phyloP scores from a whole-genome alignment of 1,140 invertebrate species.

The Zaprionus kolodkinae region DNA sequence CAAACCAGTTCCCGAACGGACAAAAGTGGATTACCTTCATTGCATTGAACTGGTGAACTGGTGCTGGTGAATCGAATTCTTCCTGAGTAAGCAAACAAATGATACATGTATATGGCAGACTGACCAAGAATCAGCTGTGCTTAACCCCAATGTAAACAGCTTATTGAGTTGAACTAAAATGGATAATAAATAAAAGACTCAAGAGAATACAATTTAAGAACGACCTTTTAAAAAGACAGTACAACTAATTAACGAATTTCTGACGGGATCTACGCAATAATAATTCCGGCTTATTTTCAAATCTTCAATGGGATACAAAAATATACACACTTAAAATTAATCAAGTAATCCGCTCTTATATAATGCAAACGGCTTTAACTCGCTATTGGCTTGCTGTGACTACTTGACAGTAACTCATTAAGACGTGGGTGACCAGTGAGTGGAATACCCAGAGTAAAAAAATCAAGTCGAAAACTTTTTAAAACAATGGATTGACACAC shows the following conservation, averaged over 20 bases:
- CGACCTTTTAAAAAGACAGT: background rate
- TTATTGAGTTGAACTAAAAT: conserved; percentile 7
- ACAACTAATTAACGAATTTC: background rate
- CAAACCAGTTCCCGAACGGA: conserved; percentile 62
- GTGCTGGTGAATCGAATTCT: conserved; percentile 46
- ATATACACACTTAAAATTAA: background rate
- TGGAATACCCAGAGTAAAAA: conserved; percentile 13
- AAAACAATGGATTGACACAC: conserved; percentile 3
- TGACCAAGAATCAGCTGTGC: conserved; percentile 20
- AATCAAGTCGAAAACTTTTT: conserved; percentile 1
- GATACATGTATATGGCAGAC: conserved; percentile 64
- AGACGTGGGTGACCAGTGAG: conserved; percentile 65
- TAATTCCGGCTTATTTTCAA: background rate
- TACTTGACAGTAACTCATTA: conserved; percentile 57
- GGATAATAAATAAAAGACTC: conserved; percentile 11
- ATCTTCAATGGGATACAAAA: background rate
- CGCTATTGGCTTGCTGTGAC: conserved; percentile 12
- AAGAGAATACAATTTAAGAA: background rate
- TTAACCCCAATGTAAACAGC: conserved; percentile 5
- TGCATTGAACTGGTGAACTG: conserved; percentile 14
- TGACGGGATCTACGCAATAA: background rate
- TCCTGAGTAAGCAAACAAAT: conserved; percentile 34
- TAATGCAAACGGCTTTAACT: conserved; percentile 65
- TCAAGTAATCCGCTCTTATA: conserved; percentile 55
- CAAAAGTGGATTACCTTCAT: conserved; percentile 65